These are phyloP conservation scores for Lepidothrix coronata DNA, from an alignment of 2,113 vertebrate genomes.

Conservation along the genomic window DNA sequence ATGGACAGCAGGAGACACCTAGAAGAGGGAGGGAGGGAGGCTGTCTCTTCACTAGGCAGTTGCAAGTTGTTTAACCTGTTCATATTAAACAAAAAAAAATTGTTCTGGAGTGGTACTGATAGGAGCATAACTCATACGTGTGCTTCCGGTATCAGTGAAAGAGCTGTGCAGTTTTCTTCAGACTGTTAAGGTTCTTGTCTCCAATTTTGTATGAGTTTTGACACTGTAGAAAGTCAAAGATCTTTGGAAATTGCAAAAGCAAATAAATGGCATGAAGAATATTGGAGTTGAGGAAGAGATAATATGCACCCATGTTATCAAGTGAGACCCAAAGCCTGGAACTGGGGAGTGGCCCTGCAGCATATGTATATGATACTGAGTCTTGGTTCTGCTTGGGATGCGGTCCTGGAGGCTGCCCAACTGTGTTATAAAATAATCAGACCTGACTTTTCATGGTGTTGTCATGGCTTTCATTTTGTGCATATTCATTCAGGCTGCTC, in stretches of 20 bases:
- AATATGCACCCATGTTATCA: rapidly evolving
- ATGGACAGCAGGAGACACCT: background rate
- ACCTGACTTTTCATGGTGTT: background rate
- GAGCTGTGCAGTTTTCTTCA: background rate
- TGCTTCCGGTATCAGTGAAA: background rate
- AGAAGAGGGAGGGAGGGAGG: background rate
- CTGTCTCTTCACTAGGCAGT: background rate
- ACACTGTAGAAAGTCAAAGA: background rate
- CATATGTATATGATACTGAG: rapidly evolving
- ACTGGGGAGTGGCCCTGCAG: background rate
- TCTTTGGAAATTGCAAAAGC: background rate
- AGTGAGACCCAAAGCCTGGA: background rate
- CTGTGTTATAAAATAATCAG: background rate
- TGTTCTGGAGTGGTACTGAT: background rate
- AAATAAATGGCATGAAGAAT: background rate
- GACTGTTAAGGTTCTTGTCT: background rate
- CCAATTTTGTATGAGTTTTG: background rate
- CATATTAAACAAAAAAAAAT: background rate
- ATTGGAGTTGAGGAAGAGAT: background rate
- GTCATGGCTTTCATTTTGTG: background rate
- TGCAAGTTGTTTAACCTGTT: background rate
- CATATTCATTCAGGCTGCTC: background rate
- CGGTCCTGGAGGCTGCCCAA: background rate
- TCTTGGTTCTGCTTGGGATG: background rate
- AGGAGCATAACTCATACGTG: too few species aligned